Evolutionary conservation across 2,888 invertebrate species (phyloP).

Genomic region (Alsophila aescularia): DNA sequence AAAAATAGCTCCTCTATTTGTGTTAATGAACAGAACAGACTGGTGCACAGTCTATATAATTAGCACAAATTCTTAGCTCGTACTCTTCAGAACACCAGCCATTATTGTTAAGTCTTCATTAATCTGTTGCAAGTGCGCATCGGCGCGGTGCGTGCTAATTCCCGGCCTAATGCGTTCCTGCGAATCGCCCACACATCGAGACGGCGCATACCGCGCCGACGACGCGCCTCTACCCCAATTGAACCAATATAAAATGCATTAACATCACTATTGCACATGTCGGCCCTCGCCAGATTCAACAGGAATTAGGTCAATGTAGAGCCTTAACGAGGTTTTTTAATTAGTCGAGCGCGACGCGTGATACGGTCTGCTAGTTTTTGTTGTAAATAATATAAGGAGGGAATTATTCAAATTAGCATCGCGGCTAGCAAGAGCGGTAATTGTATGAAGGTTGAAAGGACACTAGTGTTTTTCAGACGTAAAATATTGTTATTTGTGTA

Average conservation of each 20-base stretch:
- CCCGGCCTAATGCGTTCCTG: constrained; percentile 74
- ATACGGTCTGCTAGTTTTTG: constrained; percentile 44
- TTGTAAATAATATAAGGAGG: constrained; percentile 24
- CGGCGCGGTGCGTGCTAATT: constrained; percentile 64
- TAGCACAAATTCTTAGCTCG: constrained; percentile 34
- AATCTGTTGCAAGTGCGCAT: constrained; percentile 36
- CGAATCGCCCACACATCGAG: constrained; percentile 80
- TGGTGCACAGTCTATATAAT: constrained; percentile 24
- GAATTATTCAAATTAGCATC: constrained; percentile 18
- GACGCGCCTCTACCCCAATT: constrained; percentile 71
- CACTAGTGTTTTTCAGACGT: constrained; percentile 23
- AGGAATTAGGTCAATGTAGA: constrained; percentile 32
- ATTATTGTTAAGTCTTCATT: constrained; percentile 35
- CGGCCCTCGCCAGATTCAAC: constrained; percentile 76
- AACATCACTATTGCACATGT: constrained; percentile 69
- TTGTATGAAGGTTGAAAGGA: constrained; percentile 24
- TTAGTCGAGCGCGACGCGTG: constrained; percentile 38
- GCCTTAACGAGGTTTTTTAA: constrained; percentile 38
- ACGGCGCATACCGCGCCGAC: constrained; percentile 74
- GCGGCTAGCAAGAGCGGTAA: constrained; percentile 15
- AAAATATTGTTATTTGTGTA: constrained; percentile 16
- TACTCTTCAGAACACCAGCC: constrained; percentile 30
- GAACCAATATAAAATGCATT: constrained; percentile 85
- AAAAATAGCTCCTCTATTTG: constrained; percentile 17
- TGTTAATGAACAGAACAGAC: constrained; percentile 22